phyloP scores from a whole-genome alignment of 2,888 invertebrate genomes.

The Rhimphoctona megacephalus region DNA sequence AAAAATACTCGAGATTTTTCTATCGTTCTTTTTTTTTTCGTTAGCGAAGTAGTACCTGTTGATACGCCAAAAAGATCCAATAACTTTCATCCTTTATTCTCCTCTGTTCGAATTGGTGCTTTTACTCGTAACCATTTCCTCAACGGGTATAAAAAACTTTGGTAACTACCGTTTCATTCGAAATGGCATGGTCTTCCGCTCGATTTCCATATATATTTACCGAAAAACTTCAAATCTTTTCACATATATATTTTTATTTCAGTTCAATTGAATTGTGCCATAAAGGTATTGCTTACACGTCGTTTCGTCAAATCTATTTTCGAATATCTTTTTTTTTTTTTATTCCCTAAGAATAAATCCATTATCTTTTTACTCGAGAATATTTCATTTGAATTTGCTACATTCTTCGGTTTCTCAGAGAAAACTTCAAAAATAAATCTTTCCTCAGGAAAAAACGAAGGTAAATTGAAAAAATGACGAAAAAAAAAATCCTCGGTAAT shows the following conservation, averaged over 20 bases:
- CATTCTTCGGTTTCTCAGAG: background rate
- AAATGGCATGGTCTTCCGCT: slow-evolving; percentile 41
- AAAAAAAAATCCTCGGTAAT: background rate
- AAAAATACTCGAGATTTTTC: background rate
- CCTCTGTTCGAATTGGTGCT: slow-evolving; percentile 29
- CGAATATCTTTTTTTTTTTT: background rate
- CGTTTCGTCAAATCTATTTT: background rate
- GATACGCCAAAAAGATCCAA: slow-evolving; percentile 48
- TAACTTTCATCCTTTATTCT: slow-evolving; percentile 40
- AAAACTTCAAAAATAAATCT: background rate
- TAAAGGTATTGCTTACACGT: background rate
- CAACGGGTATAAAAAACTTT: slow-evolving; percentile 22
- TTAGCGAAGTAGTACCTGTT: slow-evolving; percentile 59
- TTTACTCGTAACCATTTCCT: slow-evolving; percentile 20
- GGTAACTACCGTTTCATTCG: slow-evolving; percentile 19
- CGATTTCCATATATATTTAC: slow-evolving; percentile 33
- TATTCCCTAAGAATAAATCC: background rate
- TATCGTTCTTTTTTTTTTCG: background rate
- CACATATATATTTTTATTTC: background rate
- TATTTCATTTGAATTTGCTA: background rate
- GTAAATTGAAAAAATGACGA: background rate
- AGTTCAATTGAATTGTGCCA: background rate
- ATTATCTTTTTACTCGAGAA: background rate
- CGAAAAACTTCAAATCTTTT: slow-evolving; percentile 30
- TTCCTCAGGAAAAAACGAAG: background rate